Evolutionary conservation across 2,888 invertebrate species (phyloP).

Genomic region (Schizotus pectinicornis): DNA sequence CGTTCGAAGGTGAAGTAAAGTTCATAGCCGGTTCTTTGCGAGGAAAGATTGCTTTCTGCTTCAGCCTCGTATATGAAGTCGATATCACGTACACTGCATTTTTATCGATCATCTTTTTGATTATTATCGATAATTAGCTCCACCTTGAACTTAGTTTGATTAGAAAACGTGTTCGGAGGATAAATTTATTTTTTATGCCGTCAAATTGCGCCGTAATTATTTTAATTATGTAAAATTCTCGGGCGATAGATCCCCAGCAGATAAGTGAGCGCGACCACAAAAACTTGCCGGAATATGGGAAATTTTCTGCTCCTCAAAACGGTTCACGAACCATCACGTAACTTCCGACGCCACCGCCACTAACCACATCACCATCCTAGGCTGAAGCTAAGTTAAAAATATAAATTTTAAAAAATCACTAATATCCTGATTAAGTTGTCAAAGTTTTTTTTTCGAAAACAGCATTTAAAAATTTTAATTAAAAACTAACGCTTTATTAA

Average conservation of each 20-base stretch:
- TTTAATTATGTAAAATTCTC: conserved; percentile 41
- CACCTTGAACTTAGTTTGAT: conserved; percentile 46
- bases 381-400: too few relatives aligned
- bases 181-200: conserved; percentile 31
- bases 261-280: too few relatives aligned
- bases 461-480: too few relatives aligned
- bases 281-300: too few relatives aligned
- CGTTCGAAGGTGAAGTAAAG: conserved; percentile 1
- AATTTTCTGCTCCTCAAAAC: too few relatives aligned
- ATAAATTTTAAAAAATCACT: too few relatives aligned
- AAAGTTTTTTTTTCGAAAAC: too few relatives aligned
- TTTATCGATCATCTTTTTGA: conserved; percentile 49
- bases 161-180: conserved; percentile 45
- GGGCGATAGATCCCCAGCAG: conserved; percentile 28
- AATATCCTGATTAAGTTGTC: too few relatives aligned
- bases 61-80: conserved; percentile 22
- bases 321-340: too few relatives aligned
- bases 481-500: too few relatives aligned
- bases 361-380: too few relatives aligned
- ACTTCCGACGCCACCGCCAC: too few relatives aligned
- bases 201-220: conserved; percentile 40
- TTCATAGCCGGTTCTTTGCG: conserved; percentile 22
- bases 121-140: conserved; percentile 50
- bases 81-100: conserved; percentile 31
- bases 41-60: conserved; percentile 26